Evolutionary conservation across 1,140 invertebrate genomes (phyloP).

Genomic region (Platorchestia sp.): DNA sequence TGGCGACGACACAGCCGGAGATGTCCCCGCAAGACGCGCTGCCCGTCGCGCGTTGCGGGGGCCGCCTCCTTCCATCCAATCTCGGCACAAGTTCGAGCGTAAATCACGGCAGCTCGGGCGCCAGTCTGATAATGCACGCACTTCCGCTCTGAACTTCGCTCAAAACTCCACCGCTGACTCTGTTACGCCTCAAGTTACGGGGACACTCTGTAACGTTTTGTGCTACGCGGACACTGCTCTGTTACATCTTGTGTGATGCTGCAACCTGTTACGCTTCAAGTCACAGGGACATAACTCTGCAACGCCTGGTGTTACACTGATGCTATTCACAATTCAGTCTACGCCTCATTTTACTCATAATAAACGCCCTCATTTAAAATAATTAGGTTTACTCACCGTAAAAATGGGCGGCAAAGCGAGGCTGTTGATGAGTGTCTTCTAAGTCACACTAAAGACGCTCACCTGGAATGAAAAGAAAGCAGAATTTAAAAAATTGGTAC

Average conservation of each 20-base stretch:
- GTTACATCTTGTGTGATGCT: no score
- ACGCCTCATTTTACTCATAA: background rate
- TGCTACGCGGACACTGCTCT: background rate
- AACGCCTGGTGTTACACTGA: no score
- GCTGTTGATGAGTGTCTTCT: background rate
- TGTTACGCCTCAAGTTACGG: background rate
- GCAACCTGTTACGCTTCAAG: no score
- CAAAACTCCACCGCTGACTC: background rate
- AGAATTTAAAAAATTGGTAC: background rate
- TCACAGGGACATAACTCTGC: background rate
- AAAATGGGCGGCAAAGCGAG: background rate
- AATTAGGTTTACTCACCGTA: background rate
- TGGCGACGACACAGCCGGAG: no score
- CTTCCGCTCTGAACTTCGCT: background rate
- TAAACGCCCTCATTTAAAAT: background rate
- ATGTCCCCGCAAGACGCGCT: no score
- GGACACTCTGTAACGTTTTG: background rate
- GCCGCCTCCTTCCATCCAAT: background rate
- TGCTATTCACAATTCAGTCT: background rate
- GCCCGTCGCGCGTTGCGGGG: no score
- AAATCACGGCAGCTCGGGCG: background rate
- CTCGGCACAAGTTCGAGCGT: background rate
- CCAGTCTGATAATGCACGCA: background rate
- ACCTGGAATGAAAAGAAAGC: background rate
- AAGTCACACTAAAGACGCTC: background rate